Evolutionary conservation across 2,797 vertebrate genomes (phyloP).

Genomic region (Leptoclinus maculatus): DNA sequence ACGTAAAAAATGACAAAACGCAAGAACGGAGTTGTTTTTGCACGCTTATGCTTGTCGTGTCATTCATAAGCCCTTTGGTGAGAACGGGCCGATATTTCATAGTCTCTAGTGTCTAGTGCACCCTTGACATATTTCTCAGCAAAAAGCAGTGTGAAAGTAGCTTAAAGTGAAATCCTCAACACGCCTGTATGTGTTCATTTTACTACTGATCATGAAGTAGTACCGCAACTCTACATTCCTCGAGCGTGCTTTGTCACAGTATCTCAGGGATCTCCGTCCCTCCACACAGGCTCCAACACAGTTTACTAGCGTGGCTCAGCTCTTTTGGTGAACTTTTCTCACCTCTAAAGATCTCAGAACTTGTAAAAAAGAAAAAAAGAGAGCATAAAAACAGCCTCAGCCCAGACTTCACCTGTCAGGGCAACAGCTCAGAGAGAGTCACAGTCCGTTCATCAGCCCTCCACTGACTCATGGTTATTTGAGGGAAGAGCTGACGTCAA

Average conservation of each 20-base stretch:
- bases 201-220: neutral
- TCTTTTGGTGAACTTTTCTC: constrained; percentile 41
- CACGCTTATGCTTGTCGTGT: neutral
- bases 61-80: too few species aligned
- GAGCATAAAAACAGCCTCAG: neutral
- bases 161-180: neutral
- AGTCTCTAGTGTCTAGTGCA: too few species aligned
- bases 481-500: constrained; percentile 63
- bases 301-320: constrained; percentile 7
- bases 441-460: constrained; percentile 51
- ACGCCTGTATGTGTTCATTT: neutral
- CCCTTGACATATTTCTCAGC: neutral
- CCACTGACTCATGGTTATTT: constrained; percentile 58
- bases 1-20: too few species aligned
- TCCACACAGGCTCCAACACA: constrained; percentile 26
- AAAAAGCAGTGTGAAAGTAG: neutral
- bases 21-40: too few species aligned
- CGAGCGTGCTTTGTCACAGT: neutral
- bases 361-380: constrained; percentile 28
- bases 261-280: constrained; percentile 9
- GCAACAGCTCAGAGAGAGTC: constrained; percentile 64
- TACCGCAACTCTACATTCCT: neutral
- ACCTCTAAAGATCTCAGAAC: constrained; percentile 37
- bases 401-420: constrained; percentile 72
- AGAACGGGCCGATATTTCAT: too few species aligned